phyloP scores from a whole-genome alignment of 2,113 vertebrate species.

The Xenopus laevis region DNA sequence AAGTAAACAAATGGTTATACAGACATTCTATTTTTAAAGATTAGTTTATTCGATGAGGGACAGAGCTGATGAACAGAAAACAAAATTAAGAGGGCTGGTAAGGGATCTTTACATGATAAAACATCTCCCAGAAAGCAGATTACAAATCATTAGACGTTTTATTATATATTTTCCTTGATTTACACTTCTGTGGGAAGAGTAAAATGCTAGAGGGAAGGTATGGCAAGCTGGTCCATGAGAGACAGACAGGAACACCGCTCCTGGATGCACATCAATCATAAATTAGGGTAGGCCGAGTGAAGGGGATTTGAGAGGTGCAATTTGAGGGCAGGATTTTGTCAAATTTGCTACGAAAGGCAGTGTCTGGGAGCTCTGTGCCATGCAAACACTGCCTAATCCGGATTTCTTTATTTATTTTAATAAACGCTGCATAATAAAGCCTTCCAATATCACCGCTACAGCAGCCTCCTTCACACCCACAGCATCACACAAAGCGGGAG shows the following conservation, averaged over 20 bases:
- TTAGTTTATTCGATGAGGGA: constrained; percentile 64
- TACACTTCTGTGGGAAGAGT: constrained; percentile 58
- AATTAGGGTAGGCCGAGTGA: constrained; percentile 38
- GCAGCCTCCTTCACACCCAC: constrained; percentile 32
- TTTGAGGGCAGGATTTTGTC: constrained; percentile 2
- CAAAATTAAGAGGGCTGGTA: constrained; percentile 48
- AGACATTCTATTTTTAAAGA: constrained; percentile 61
- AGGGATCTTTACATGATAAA: constrained; percentile 67
- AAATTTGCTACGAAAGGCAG: constrained; percentile 17
- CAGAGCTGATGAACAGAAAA: constrained; percentile 47
- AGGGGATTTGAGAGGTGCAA: neutral
- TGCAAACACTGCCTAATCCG: constrained; percentile 14
- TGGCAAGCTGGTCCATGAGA: constrained; percentile 3
- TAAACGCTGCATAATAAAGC: constrained; percentile 5
- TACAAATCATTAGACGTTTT: constrained; percentile 63
- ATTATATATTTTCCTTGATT: constrained; percentile 43
- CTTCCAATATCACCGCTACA: constrained; percentile 32
- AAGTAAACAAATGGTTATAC: constrained; percentile 39
- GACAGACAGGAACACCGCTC: neutral
- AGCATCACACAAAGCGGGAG: constrained; percentile 31
- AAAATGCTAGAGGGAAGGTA: constrained; percentile 48
- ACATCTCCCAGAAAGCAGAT: constrained; percentile 66
- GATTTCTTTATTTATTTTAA: constrained; percentile 4
- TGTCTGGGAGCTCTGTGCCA: neutral
- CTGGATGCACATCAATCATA: constrained; percentile 32